A percentile compares a stretch with the other conserved stretches of the same genome.
Evolutionary conservation across 2,888 invertebrate species (phyloP).

Genomic region (Dicyrtomina minuta): DNA sequence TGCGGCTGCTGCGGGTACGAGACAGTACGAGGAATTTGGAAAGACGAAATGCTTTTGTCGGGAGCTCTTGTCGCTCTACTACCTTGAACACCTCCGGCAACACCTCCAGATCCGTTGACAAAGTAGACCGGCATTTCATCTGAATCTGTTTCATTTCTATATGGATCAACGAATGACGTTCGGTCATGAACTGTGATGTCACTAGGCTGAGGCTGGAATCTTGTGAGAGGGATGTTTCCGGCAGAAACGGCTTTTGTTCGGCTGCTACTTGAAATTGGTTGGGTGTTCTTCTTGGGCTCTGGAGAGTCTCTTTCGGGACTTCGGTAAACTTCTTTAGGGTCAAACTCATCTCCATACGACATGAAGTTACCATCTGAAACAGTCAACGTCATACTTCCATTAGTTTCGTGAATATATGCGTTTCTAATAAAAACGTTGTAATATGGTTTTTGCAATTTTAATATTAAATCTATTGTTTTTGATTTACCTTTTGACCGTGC

Average conservation of each 20-base stretch:
- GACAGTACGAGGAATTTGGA: background rate
- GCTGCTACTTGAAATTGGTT: background rate
- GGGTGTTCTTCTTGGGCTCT: background rate
- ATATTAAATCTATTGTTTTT: background rate
- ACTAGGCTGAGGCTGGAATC: background rate
- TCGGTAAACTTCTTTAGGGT: background rate
- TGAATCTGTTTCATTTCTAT: too few species aligned
- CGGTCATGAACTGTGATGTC: background rate
- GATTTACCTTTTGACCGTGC: background rate
- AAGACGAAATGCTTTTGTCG: background rate
- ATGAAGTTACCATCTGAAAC: too few species aligned
- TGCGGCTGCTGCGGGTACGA: too few species aligned
- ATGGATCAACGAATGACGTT: too few species aligned
- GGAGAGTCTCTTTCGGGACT: background rate
- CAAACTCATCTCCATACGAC: background rate
- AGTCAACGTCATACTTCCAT: too few species aligned
- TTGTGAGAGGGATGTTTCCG: background rate
- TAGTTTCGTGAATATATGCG: too few species aligned
- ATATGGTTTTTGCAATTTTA: too few species aligned
- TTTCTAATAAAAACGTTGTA: too few species aligned
- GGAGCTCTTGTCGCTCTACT: background rate
- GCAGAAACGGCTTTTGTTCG: background rate
- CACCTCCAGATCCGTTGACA: background rate
- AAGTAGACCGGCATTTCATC: slow-evolving; percentile 22
- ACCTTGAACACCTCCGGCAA: too few species aligned